These are phyloP conservation scores for Sarcophaga bullata DNA, from an alignment of 1,140 invertebrate species.

Conservation along the genomic window DNA sequence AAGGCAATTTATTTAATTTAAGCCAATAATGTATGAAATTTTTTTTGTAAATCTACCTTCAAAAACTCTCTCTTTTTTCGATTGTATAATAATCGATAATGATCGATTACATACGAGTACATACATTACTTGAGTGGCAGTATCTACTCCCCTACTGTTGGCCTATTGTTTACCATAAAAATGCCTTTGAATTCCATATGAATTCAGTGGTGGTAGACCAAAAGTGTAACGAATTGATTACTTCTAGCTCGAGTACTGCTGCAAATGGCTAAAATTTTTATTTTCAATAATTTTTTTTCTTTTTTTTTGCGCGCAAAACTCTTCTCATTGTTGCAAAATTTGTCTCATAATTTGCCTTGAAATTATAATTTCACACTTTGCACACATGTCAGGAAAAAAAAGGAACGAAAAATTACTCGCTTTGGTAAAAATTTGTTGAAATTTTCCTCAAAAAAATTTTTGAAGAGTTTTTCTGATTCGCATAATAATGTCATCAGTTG, in stretches of 20 bases:
- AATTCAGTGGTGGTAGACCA: slow-evolving; percentile 33
- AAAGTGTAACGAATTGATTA: slow-evolving; percentile 34
- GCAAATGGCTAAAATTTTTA: neutral
- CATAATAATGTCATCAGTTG: slow-evolving; percentile 38
- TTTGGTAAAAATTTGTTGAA: neutral
- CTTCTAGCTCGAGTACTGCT: neutral
- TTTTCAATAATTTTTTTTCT: too few species aligned
- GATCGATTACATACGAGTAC: slow-evolving; percentile 24
- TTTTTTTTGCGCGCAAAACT: slow-evolving; percentile 23
- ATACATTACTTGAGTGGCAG: neutral
- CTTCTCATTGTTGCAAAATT: slow-evolving; percentile 5
- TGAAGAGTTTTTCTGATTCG: slow-evolving; percentile 6
- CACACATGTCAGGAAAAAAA: slow-evolving; percentile 29
- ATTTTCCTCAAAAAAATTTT: slow-evolving; percentile 9
- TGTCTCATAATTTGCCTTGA: slow-evolving; percentile 28
- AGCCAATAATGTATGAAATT: neutral
- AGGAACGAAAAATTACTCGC: neutral
- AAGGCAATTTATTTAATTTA: neutral
- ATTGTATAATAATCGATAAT: neutral
- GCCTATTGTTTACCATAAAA: too few species aligned
- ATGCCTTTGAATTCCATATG: neutral
- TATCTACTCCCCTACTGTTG: neutral
- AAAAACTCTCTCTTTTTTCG: slow-evolving; percentile 7
- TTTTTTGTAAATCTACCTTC: neutral
- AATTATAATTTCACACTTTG: slow-evolving; percentile 35